Evolutionary conservation across 2,113 vertebrate genomes (phyloP).

Genomic region (Psettodes erumei): DNA sequence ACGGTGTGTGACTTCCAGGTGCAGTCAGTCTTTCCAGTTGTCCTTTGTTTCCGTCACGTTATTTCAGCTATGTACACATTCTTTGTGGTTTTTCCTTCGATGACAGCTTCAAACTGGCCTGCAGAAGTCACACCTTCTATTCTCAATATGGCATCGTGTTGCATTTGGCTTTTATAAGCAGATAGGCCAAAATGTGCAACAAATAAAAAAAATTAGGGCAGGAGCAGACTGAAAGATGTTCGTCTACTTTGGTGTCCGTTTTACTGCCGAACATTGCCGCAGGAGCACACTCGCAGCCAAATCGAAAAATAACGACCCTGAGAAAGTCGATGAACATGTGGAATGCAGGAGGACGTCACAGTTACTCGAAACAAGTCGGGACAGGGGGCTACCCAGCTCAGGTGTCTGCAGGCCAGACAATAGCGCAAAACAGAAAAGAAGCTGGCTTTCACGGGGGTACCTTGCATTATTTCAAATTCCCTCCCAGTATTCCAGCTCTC

Average conservation of each 20-base stretch:
- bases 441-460: background rate
- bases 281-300: no score
- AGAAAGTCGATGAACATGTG: background rate
- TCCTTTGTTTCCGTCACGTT: background rate
- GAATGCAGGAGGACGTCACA: slow-evolving; percentile 20
- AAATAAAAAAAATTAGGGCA: background rate
- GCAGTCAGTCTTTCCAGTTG: background rate
- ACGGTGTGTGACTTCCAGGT: background rate
- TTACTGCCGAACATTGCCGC: background rate
- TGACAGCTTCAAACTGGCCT: background rate
- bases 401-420: slow-evolving; percentile 26
- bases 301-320: background rate
- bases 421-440: background rate
- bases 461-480: slow-evolving; percentile 41
- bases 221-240: background rate
- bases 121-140: background rate
- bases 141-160: background rate
- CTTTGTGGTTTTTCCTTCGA: background rate
- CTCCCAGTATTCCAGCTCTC: background rate
- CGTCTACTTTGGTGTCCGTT: background rate
- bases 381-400: slow-evolving; percentile 29
- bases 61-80: background rate
- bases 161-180: background rate
- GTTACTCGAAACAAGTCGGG: slow-evolving; percentile 34
- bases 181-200: slow-evolving; percentile 17